A percentile compares a stretch with the other conserved stretches of the same genome.
These are phyloP conservation scores for Papilio aristodemus DNA, from an alignment of 1,140 invertebrate genomes.

Conservation along the genomic window DNA sequence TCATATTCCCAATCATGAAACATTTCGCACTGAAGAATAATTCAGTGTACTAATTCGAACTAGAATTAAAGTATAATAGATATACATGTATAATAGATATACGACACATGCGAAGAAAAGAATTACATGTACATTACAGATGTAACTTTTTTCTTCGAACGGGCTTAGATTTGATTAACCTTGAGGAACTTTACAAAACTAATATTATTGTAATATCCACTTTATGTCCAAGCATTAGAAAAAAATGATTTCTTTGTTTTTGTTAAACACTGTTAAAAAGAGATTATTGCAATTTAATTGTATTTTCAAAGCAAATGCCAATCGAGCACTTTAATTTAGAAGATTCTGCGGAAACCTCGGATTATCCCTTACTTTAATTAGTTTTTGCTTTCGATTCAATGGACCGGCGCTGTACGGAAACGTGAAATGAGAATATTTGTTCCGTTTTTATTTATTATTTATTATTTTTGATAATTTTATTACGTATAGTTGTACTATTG, in stretches of 20 bases:
- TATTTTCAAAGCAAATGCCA: background rate
- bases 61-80: background rate
- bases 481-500: too few relatives aligned
- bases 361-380: slow-evolving; percentile 17
- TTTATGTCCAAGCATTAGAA: too few relatives aligned
- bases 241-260: too few relatives aligned
- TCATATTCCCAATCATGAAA: slow-evolving; percentile 3
- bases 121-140: too few relatives aligned
- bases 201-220: too few relatives aligned
- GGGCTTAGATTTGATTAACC: too few relatives aligned
- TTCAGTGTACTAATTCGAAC: slow-evolving; percentile 6
- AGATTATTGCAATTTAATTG: background rate
- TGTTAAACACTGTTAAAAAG: background rate
- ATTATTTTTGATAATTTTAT: too few relatives aligned
- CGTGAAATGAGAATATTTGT: background rate
- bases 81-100: background rate
- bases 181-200: too few relatives aligned
- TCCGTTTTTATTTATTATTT: background rate
- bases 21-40: background rate
- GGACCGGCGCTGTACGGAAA: background rate
- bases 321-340: slow-evolving; percentile 9
- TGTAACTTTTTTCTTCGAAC: too few relatives aligned
- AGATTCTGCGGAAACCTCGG: background rate
- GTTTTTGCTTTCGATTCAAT: background rate
- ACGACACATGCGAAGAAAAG: too few relatives aligned